A percentile compares a stretch with the other conserved stretches of the same genome.
phyloP scores from a whole-genome alignment of 2,888 invertebrate genomes.

The Netelia inedita region DNA sequence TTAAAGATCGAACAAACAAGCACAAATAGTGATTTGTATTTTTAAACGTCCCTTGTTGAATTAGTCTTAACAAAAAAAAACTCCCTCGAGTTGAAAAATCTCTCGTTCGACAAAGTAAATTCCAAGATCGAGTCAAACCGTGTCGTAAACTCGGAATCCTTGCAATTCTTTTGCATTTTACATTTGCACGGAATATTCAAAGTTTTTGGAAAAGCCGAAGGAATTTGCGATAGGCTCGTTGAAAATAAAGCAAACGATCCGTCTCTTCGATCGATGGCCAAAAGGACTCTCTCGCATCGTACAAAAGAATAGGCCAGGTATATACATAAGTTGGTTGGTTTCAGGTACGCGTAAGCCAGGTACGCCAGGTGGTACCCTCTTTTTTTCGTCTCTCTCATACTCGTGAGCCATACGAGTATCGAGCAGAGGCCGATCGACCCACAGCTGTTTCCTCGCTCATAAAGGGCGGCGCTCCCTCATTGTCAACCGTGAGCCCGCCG shows the following conservation, averaged over 20 bases:
- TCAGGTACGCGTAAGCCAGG: constrained; percentile 82
- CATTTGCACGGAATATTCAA: background rate
- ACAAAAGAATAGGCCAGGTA: constrained; percentile 82
- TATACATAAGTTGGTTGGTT: constrained; percentile 72
- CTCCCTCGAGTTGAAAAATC: background rate
- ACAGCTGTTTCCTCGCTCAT: constrained; percentile 84
- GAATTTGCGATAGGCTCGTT: constrained; percentile 4
- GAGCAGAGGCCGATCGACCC: constrained; percentile 73
- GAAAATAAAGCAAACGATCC: constrained; percentile 39
- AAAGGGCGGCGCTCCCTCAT: constrained; percentile 79
- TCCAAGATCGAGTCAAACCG: background rate
- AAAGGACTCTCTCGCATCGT: constrained; percentile 68
- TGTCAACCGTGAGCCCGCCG: constrained; percentile 77
- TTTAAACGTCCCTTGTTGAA: background rate
- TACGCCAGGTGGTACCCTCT: constrained; percentile 84
- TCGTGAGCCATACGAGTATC: constrained; percentile 28
- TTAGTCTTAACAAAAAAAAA: background rate
- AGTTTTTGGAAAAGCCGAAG: constrained; percentile 14
- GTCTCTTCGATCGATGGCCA: constrained; percentile 67
- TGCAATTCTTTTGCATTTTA: background rate
- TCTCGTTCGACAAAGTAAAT: background rate
- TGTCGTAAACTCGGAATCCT: background rate
- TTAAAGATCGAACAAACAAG: no score
- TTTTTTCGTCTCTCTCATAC: constrained; percentile 74
- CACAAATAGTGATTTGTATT: no score